Conservation (phyloP, 1,140 invertebrate genomes). For the Mycetomoellerius zeteki region DNA sequence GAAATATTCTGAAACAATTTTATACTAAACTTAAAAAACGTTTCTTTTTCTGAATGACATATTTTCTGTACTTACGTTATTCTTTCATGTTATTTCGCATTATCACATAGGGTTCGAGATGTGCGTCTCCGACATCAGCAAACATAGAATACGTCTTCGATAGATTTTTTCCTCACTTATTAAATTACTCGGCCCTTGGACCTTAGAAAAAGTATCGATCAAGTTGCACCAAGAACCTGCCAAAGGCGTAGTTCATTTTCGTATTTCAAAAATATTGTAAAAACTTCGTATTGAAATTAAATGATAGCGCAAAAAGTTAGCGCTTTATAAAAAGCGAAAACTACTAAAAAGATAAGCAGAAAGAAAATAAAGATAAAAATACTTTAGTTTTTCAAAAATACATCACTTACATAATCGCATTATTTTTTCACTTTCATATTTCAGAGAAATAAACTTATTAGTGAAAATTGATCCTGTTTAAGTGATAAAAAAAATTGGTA, state of each 20-base stretch:
- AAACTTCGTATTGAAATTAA: not conserved
- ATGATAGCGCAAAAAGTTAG: no score
- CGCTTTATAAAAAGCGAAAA: not conserved
- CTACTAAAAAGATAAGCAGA: not conserved
- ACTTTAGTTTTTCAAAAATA: not conserved
- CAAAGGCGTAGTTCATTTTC: not conserved
- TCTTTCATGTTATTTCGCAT: not conserved
- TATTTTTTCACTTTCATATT: not conserved
- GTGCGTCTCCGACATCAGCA: not conserved
- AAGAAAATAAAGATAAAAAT: not conserved
- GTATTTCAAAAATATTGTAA: not conserved
- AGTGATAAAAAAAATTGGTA: not conserved
- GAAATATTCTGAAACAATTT: not conserved
- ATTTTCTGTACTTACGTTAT: not conserved
- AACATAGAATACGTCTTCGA: not conserved
- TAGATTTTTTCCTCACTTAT: constrained; percentile 30
- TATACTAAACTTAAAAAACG: not conserved
- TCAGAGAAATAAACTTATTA: not conserved
- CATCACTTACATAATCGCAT: not conserved
- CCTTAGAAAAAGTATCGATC: constrained; percentile 32
- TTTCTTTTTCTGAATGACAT: not conserved
- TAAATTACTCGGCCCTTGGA: constrained; percentile 19
- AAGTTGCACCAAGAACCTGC: not conserved
- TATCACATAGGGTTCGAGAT: not conserved
- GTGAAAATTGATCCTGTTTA: not conserved